Conservation (phyloP, 2,888 invertebrate genomes). For the Philonicus albiceps region DNA sequence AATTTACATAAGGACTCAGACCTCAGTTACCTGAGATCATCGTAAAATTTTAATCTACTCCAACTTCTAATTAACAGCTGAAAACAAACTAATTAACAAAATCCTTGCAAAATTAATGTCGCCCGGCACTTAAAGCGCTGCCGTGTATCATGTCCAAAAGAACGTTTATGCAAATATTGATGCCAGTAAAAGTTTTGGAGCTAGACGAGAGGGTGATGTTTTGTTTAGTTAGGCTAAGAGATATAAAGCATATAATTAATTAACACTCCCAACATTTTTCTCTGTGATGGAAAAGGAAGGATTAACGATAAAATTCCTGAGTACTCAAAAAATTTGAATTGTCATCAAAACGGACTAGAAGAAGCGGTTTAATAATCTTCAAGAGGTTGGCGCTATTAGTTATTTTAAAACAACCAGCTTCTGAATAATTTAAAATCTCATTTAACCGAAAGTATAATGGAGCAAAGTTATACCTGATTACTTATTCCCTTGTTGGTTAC, state of each 20-base stretch:
- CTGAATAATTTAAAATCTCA: background rate
- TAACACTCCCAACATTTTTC: slow-evolving; percentile 14
- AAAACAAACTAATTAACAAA: slow-evolving; percentile 40
- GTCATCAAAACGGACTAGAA: background rate
- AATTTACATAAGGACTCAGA: slow-evolving; percentile 28
- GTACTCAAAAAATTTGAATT: background rate
- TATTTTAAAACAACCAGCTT: background rate
- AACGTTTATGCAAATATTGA: slow-evolving; percentile 40
- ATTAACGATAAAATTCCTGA: background rate
- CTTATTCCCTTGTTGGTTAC: background rate
- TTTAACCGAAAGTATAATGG: background rate
- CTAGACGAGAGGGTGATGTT: background rate
- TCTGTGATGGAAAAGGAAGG: background rate
- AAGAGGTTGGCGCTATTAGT: background rate
- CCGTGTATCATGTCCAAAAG: slow-evolving; percentile 23
- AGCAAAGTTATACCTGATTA: background rate
- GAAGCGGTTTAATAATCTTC: background rate
- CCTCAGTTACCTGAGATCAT: slow-evolving; percentile 24
- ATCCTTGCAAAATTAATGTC: slow-evolving; percentile 39
- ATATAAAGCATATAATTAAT: slow-evolving; percentile 27
- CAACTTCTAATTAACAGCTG: slow-evolving; percentile 35
- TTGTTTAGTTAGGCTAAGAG: slow-evolving; percentile 36
- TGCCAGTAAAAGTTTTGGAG: slow-evolving; percentile 15
- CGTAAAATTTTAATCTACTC: slow-evolving; percentile 40
- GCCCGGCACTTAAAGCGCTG: slow-evolving; percentile 5